Evolutionary conservation across 2,113 vertebrate genomes (phyloP).

Genomic region (Centrocercus urophasianus): DNA sequence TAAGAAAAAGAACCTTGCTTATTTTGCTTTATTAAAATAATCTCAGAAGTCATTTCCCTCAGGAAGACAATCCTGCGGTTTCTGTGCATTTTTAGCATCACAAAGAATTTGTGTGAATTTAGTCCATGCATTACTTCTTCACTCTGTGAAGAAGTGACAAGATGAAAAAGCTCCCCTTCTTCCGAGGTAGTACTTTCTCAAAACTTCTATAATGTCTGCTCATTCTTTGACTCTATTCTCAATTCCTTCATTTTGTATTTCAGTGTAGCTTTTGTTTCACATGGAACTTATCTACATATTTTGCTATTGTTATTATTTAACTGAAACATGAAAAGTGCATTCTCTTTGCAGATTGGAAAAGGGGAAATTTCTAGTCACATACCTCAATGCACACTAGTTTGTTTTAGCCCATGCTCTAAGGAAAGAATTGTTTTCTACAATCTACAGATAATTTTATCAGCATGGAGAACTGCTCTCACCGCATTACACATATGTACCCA

Average conservation of each 20-base stretch:
- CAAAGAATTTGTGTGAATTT: not conserved
- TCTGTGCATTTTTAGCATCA: not conserved
- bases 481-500: not conserved
- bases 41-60: not conserved
- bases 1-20: not conserved
- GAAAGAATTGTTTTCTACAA: not conserved
- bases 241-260: not conserved
- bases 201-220: not conserved
- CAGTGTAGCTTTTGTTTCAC: not conserved
- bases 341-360: not conserved
- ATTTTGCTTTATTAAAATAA: not conserved
- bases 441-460: not conserved
- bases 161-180: not conserved
- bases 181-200: not conserved
- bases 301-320: not conserved
- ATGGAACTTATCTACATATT: not conserved
- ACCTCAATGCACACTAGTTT: accelerated
- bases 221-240: not conserved
- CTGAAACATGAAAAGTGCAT: not conserved
- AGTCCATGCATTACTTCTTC: not conserved
- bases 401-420: not conserved
- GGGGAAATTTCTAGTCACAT: not conserved
- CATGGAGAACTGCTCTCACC: not conserved
- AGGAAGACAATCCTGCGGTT: not conserved
- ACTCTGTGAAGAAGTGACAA: not conserved